Base-by-base conservation (phyloP, 1,140 invertebrate species). In the Nautilus pompilius region DNA sequence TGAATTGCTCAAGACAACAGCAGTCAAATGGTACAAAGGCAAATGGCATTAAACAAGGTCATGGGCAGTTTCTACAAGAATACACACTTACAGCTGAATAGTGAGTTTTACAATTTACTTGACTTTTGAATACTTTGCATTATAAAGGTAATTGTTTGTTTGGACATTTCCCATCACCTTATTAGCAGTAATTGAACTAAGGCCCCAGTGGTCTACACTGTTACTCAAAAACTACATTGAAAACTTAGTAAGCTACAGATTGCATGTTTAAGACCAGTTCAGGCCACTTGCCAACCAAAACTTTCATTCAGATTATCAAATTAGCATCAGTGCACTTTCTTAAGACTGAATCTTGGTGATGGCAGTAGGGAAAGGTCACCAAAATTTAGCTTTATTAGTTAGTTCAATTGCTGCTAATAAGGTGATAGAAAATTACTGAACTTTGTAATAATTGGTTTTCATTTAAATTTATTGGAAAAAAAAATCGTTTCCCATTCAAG, bases 1-100 rank as follows among this genome's bases (percentile, higher is more conserved):
- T 82, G 66, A 84, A 85, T 81, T 85, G 86, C 58, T 84, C 85
- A 58, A 83, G 85, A 63, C 82, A 84, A 66, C 83, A 80, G 62
- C 72, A 80, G 3, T 78, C 82, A 2, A 81, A 82, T 45, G 85
- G 84, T 48, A 65, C 58, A 62, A 78, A 63, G 71, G 36, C 59
- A 8, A 60, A 60, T 24, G 51, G 51, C n/a, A 49, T 48, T 15
- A 48, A 60, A 33, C 36, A 49, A 17, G 72, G 76, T 58, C 81
- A 83, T 73, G 82, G 82, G 24, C 77, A 84, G 62, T 88, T 88
- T 74, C 85, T 89, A 69, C 87, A 89, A 62, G 90, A 92, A 77
- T 91, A 91, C 69, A 87, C 89, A 68, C 87, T 91, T 65, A 84
- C 91, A 62, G 89, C 90, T 1, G 90, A 92, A 82, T 91, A 90